These are phyloP conservation scores for Cydia pomonella DNA, from an alignment of 1,140 invertebrate genomes.

Conservation along the genomic window DNA sequence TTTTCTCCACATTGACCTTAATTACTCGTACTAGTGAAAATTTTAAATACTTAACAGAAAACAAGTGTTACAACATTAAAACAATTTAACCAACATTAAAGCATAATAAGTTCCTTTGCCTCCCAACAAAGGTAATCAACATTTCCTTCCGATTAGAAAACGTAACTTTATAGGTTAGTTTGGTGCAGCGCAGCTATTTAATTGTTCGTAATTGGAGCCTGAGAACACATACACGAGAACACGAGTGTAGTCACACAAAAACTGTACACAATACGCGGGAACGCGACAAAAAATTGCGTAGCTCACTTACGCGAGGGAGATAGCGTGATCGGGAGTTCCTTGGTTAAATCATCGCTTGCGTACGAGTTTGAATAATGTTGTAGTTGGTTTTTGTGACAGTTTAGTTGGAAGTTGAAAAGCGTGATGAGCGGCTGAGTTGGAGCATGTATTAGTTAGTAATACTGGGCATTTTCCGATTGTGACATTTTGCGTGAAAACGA, in stretches of 20 bases:
- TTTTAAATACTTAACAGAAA: too few relatives aligned
- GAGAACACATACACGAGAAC: slow-evolving; percentile 6
- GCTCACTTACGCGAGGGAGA: background rate
- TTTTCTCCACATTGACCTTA: too few relatives aligned
- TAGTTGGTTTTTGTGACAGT: background rate
- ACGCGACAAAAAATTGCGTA: background rate
- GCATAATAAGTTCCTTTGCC: slow-evolving; percentile 5
- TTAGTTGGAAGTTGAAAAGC: background rate
- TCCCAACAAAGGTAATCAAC: background rate
- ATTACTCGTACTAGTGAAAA: too few relatives aligned
- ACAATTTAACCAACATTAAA: background rate
- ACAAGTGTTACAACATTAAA: background rate
- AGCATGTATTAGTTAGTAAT: too few relatives aligned
- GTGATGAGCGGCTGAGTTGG: background rate
- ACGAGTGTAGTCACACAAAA: background rate
- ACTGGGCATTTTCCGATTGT: too few relatives aligned
- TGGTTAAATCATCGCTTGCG: slow-evolving; percentile 18
- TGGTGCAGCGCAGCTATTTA: slow-evolving; percentile 12
- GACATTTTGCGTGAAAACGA: too few relatives aligned
- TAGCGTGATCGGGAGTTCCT: background rate
- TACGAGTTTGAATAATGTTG: slow-evolving; percentile 1
- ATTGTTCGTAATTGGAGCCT: slow-evolving; percentile 4
- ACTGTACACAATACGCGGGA: slow-evolving; percentile 4
- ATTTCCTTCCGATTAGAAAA: slow-evolving; percentile 17
- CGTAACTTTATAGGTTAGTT: slow-evolving; percentile 12